A percentile compares a stretch with the other conserved stretches of the same genome.
phyloP scores from a whole-genome alignment of 2,888 invertebrate genomes.

The Eulithis testata region DNA sequence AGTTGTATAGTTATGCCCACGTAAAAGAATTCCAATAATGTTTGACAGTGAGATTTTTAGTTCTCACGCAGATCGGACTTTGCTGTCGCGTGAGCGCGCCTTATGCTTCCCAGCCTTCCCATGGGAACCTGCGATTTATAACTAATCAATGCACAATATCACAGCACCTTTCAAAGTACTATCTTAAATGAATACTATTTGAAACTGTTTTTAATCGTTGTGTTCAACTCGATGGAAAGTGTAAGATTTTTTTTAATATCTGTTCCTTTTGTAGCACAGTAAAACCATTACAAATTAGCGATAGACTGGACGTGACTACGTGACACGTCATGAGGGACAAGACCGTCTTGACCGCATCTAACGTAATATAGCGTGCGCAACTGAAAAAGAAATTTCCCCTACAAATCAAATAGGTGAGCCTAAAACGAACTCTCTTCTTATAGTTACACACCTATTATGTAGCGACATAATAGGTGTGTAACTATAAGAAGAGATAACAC shows the following conservation, averaged over 20 bases:
- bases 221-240: not conserved
- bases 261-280: no score
- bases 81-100: constrained; percentile 61
- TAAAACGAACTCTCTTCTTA: not conserved
- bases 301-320: no score
- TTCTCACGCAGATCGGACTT: constrained; percentile 58
- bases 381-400: no score
- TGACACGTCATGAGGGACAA: no score
- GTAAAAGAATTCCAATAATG: constrained; percentile 40
- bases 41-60: constrained; percentile 42
- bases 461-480: constrained; percentile 29
- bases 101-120: constrained; percentile 60
- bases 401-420: no score
- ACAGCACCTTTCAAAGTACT: not conserved
- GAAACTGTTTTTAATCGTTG: not conserved
- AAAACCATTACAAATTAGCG: no score
- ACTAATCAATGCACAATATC: constrained; percentile 40
- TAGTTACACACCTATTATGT: constrained; percentile 10
- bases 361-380: no score
- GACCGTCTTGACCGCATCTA: no score
- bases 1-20: constrained; percentile 17
- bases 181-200: not conserved
- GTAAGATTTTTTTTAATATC: no score
- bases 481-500: no score
- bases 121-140: constrained; percentile 55